Evolutionary conservation across 2,113 vertebrate species (phyloP), one percentile per base, ranked within the genome.

Genomic region (Salvelinus sp.): DNA sequence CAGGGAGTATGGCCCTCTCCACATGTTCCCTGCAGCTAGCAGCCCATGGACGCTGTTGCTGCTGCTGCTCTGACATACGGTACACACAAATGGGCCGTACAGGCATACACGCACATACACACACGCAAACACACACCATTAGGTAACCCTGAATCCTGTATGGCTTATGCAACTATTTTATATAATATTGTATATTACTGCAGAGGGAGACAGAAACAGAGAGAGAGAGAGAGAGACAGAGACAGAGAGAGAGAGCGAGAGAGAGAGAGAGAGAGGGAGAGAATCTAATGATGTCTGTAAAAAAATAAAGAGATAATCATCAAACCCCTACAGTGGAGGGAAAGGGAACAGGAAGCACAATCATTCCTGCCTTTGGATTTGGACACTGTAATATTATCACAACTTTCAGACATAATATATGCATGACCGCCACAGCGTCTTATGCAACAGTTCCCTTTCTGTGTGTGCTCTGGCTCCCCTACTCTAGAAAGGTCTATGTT

Each of bases 1-100:
- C 73, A 68, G 82, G 38, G 80, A 82, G 78, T 68, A 72, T 77
- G 82, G 80, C 63, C 63, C 16, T 77, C 81, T 84, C 80, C 73
- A 81, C 82, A 76, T 86, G 82, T 63, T 68, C 74, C 48, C 47
- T 66, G 75, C 72, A 69, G 33, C 67, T 50, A 27, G 63, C 1
- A 44, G 48, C 76, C 76, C 63, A 70, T 72, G 76, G 80, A 74
- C 80, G 58, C 72, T 44, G 54, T 30, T 38, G 25, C 22, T 12
- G 60, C 30, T 30, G 66, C 66, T 62, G n/a, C 58, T 62, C 58
- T 16, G 58, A 62, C 20, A 22, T 62, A 9, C 58, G 58, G 58
- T 16, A 30, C 13, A 57, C 18, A 25, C 30, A n/a, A 22, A 38
- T 9, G 9, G 9, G 25, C 7, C 72, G 30, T 9, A 44, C 38